Conservation (phyloP, 2,113 vertebrate genomes). For the Trachemys scripta region DNA sequence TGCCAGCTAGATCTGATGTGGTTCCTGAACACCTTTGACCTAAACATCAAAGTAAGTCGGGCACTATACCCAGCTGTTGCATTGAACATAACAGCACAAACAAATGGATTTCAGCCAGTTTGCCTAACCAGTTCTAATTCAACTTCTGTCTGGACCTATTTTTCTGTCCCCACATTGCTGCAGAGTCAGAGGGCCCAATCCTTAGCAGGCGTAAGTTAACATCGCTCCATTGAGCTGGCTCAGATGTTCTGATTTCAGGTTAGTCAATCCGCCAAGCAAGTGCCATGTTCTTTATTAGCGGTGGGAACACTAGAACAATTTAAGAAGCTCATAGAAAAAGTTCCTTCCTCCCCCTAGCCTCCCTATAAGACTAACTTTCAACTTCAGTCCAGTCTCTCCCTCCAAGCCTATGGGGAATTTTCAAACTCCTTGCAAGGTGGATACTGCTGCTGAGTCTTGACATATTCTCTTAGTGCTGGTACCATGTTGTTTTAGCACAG, state of each 20-base stretch:
- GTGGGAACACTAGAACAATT: not conserved
- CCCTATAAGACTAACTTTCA: not conserved
- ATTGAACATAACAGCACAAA: not conserved
- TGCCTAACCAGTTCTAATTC: not conserved
- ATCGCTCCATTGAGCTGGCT: not conserved
- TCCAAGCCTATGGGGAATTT: no score
- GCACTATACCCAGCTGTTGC: not conserved
- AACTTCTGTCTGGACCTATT: not conserved
- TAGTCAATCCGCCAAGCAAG: not conserved
- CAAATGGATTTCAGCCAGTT: not conserved
- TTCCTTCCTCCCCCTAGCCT: not conserved
- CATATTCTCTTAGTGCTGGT: no score
- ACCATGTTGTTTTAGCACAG: no score
- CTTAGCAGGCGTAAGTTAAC: no score
- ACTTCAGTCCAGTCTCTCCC: no score
- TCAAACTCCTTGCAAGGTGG: no score
- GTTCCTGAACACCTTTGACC: not conserved
- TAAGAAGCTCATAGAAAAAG: not conserved
- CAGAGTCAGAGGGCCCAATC: not conserved
- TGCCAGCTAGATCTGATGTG: not conserved
- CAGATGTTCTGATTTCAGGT: not conserved
- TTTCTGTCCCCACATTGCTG: not conserved
- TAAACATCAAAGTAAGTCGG: not conserved
- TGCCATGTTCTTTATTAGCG: not conserved
- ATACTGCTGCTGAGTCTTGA: no score